Percentiles rank a stretch among this genome's conserved stretches.
phyloP scores from a whole-genome alignment of 1,140 invertebrate genomes.

The Atta colombica region DNA sequence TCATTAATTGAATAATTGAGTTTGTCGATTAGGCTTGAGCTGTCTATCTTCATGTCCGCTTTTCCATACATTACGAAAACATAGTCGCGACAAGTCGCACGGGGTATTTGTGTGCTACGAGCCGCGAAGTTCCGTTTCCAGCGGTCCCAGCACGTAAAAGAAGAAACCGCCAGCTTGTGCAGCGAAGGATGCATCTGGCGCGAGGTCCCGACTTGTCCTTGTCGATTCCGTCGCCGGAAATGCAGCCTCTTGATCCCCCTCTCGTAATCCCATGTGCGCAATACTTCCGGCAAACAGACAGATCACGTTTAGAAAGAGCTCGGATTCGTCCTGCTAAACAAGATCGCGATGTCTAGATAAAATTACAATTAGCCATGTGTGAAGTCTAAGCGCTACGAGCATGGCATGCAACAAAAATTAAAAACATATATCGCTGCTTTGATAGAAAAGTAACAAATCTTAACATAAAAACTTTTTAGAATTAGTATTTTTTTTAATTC shows the following conservation, averaged over 20 bases:
- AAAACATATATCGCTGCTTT: too few relatives aligned
- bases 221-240: slow-evolving; percentile 82
- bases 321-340: slow-evolving; percentile 57
- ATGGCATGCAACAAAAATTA: too few relatives aligned
- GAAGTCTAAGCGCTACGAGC: slow-evolving; percentile 7
- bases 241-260: slow-evolving; percentile 73
- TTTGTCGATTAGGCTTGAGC: slow-evolving; percentile 13
- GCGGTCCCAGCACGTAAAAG: slow-evolving; percentile 59
- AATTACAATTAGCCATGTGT: slow-evolving; percentile 23
- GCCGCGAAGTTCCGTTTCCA: slow-evolving; percentile 77
- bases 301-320: slow-evolving; percentile 43
- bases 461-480: too few relatives aligned
- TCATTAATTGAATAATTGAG: slow-evolving; percentile 33
- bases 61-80: slow-evolving; percentile 72
- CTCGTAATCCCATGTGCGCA: slow-evolving; percentile 58
- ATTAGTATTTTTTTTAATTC: too few relatives aligned
- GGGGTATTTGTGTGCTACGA: slow-evolving; percentile 67
- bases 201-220: slow-evolving; percentile 85
- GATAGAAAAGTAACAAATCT: too few relatives aligned
- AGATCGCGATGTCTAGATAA: slow-evolving; percentile 48
- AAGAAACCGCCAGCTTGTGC: slow-evolving; percentile 81
- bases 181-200: slow-evolving; percentile 86
- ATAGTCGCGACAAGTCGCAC: slow-evolving; percentile 72
- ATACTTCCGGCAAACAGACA: slow-evolving; percentile 68
- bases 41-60: slow-evolving; percentile 62